phyloP scores from a whole-genome alignment of 1,140 invertebrate genomes.

The Frieseomelitta varia region DNA sequence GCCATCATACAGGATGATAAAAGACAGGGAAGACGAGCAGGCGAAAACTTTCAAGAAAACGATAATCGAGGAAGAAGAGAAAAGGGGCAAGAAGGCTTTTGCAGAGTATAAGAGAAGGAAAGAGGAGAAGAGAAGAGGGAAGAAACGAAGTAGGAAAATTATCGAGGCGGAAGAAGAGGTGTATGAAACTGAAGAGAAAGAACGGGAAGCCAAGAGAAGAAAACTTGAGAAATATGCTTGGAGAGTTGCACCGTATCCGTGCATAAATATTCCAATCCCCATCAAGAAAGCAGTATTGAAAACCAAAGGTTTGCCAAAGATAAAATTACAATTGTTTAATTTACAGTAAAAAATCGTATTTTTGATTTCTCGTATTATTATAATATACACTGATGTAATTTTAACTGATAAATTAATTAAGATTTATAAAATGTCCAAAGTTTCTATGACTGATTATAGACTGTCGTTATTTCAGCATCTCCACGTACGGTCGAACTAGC shows the following conservation, averaged over 20 bases:
- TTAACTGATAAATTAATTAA: too few species aligned
- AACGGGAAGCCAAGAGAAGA: slow-evolving; percentile 1
- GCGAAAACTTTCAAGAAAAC: slow-evolving; percentile 58
- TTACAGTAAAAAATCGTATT: neutral
- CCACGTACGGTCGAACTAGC: slow-evolving; percentile 44
- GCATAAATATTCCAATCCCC: slow-evolving; percentile 18
- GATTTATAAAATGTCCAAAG: too few species aligned
- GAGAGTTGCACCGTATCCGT: slow-evolving; percentile 58
- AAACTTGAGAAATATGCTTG: slow-evolving; percentile 58
- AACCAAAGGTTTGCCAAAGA: slow-evolving; percentile 29
- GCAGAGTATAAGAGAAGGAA: slow-evolving; percentile 33
- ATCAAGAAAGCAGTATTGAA: slow-evolving; percentile 48
- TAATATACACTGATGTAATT: too few species aligned
- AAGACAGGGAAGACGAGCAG: slow-evolving; percentile 43
- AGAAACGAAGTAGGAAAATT: neutral
- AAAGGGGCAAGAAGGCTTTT: slow-evolving; percentile 59
- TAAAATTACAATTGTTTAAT: neutral
- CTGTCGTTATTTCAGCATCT: slow-evolving; percentile 40
- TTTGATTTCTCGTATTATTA: too few species aligned
- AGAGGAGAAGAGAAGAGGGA: neutral
- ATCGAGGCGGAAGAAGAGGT: neutral
- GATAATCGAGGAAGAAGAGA: slow-evolving; percentile 48
- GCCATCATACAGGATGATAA: slow-evolving; percentile 60
- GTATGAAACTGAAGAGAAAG: neutral
- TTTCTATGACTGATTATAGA: too few species aligned